Evolutionary conservation across 2,888 invertebrate species (phyloP).

Genomic region (Hirtodrosophila trivittata): DNA sequence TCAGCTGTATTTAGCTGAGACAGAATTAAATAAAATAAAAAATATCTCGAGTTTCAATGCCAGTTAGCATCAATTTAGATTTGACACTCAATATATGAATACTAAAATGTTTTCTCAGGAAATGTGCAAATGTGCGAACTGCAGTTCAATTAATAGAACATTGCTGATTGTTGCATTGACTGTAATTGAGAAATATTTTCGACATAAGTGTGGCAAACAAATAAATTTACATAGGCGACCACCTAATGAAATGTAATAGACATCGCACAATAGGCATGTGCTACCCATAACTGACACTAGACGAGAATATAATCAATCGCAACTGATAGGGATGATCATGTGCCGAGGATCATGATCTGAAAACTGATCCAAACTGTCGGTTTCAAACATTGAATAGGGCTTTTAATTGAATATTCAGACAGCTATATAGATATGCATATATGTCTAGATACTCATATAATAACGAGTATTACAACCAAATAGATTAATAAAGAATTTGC

Average conservation of each 20-base stretch:
- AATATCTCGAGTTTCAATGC: conserved; percentile 3
- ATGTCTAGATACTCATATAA: neutral
- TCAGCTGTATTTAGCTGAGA: neutral
- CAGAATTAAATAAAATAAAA: no score
- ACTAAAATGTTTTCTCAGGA: conserved; percentile 21
- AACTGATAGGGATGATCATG: conserved; percentile 44
- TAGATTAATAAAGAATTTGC: conserved; percentile 41
- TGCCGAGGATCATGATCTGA: conserved; percentile 8
- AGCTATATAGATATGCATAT: conserved; percentile 11
- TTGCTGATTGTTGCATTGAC: conserved; percentile 38
- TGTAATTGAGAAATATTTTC: conserved; percentile 40
- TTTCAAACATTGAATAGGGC: conserved; percentile 16
- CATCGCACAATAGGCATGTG: conserved; percentile 22
- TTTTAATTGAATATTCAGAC: conserved; percentile 48
- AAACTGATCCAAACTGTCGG: conserved; percentile 50
- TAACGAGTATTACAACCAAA: conserved; percentile 9
- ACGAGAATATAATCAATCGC: conserved; percentile 41
- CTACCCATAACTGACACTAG: conserved; percentile 3
- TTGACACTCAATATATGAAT: conserved; percentile 22
- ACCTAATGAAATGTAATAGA: conserved; percentile 60
- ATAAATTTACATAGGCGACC: conserved; percentile 66
- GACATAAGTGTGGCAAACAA: conserved; percentile 44
- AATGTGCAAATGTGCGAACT: conserved; percentile 24
- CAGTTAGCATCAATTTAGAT: conserved; percentile 36
- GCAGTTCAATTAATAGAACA: conserved; percentile 53